phyloP scores from a whole-genome alignment of 1,140 invertebrate species.

The Dolichoris vasculosae region DNA sequence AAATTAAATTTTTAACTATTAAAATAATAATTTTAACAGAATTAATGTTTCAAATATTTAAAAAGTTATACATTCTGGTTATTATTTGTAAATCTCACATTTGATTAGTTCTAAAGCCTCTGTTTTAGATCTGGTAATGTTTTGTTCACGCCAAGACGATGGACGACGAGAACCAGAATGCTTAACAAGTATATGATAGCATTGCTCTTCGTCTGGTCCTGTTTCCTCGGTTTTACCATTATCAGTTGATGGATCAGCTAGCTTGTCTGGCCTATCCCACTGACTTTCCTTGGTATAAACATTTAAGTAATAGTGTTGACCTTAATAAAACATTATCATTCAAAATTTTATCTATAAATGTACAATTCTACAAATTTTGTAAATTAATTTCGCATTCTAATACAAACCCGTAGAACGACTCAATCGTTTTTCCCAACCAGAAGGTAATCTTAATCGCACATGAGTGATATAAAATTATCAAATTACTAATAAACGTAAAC shows the following conservation, averaged over 20 bases:
- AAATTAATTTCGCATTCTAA: background rate
- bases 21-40: too few relatives aligned
- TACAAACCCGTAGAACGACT: conserved; percentile 88
- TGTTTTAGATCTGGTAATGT: conserved; percentile 93
- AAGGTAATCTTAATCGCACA: conserved; percentile 82
- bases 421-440: conserved; percentile 93
- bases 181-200: conserved; percentile 97
- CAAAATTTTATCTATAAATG: conserved; percentile 21
- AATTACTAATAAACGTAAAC: background rate
- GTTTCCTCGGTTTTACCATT: conserved; percentile 79
- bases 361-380: background rate
- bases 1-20: too few relatives aligned
- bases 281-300: conserved; percentile 97
- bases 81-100: conserved; percentile 69
- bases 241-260: conserved; percentile 85
- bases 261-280: conserved; percentile 94
- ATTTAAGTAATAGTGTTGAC: conserved; percentile 95
- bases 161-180: conserved; percentile 94
- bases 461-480: conserved; percentile 64
- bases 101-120: conserved; percentile 93
- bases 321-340: conserved; percentile 72
- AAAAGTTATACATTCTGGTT: background rate
- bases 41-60: too few relatives aligned
- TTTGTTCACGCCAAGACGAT: conserved; percentile 96
- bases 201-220: conserved; percentile 83